Evolutionary conservation across 1,140 invertebrate species (phyloP), one percentile per base, ranked within the genome.

Genomic region (Apocrypta bakeri): DNA sequence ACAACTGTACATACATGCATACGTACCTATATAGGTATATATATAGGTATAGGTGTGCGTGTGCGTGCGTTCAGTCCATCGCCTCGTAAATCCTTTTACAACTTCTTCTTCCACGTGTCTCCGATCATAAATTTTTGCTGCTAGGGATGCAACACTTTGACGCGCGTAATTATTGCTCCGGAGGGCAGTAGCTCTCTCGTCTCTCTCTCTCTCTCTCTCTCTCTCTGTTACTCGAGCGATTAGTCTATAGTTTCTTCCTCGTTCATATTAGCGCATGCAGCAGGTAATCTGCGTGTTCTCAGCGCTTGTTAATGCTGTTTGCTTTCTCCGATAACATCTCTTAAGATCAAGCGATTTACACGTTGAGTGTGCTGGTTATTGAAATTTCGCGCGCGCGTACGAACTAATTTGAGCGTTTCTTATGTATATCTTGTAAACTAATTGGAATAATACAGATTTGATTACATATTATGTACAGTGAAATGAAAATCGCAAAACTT

Each of bases 61-160:
- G 56, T n/a, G 56, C 56, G 56, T 61, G 77, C 76, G 83, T 69
- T n/a, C n/a, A 56, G n/a, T 21, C 2, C 48, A n/a, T 56, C 21
- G 48, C 17, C 21, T 84, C 81, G 81, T 81, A 84, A 85, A 85
- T 83, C 83, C 78, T 84, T 85, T 56, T 84, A 84, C 78, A 73
- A 73, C 78, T 81, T 84, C 78, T 81, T 82, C 77, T 81, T 82
- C 76, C 25, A 29, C 63, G 63, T 66, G 63, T 66, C 63, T 24
- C 25, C n/a, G 63, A 27, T 66, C 63, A 29, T 66, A 27, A 66
- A 66, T 29, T 27, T 29, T 24, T 25, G 63, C 9, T 9, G 24
- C 63, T 12, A 29, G 63, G 63, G 63, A 37, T 37, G 33, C 33
- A 25, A 9, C 25, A 21, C 63, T 29, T 27, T 29, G 27, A 66